Conservation (phyloP, 64 coral and sea anemone genomes). For the Montipora foliosa region DNA sequence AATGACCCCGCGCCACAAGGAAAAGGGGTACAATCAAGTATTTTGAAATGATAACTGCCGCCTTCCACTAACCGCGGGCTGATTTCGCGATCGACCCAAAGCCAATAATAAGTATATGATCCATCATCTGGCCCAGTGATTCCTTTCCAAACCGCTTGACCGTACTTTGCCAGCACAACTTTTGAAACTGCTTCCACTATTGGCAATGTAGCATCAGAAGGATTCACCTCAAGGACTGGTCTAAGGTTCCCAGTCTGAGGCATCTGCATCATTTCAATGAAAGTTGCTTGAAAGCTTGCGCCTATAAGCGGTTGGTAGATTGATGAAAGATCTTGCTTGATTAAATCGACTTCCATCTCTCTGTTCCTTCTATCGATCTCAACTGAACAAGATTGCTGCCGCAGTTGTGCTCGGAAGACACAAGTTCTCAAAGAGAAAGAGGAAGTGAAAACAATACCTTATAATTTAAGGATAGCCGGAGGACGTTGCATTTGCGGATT, state of each 20-base stretch:
- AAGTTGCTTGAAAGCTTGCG: not conserved
- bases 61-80: not conserved
- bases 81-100: slow-evolving; percentile 30
- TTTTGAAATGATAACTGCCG: not conserved
- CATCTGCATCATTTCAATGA: not conserved
- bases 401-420: not conserved
- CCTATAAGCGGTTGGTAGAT: not conserved
- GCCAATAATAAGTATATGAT: not conserved
- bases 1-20: not conserved
- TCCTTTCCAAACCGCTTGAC: slow-evolving; percentile 36
- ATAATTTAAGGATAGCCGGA: not conserved
- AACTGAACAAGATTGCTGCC: not conserved
- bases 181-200: not conserved
- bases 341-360: too few species aligned
- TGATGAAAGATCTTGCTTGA: not conserved
- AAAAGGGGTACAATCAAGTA: not conserved
- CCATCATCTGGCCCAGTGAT: slow-evolving; percentile 26
- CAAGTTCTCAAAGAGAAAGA: not conserved
- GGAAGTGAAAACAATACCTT: not conserved
- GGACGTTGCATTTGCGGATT: not conserved
- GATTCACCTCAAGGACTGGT: not conserved
- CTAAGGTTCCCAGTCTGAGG: slow-evolving; percentile 7
- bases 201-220: rapidly evolving
- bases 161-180: not conserved
- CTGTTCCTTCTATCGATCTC: not conserved